These are phyloP conservation scores for Malurus cyaneus DNA, from an alignment of 2,113 vertebrate genomes.

Conservation along the genomic window DNA sequence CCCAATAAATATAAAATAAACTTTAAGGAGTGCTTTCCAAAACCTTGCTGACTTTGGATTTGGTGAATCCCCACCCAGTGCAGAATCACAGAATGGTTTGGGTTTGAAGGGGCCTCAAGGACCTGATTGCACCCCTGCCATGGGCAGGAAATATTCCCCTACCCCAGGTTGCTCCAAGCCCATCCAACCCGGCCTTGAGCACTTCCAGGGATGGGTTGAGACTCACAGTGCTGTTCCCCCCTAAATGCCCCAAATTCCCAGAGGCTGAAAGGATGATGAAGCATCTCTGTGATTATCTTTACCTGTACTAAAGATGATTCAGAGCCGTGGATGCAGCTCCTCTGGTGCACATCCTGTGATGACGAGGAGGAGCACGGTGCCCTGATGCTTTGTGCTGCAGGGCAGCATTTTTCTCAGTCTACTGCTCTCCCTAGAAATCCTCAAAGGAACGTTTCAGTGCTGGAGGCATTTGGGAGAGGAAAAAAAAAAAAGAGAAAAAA, in stretches of 20 bases:
- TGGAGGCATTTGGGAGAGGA: background rate
- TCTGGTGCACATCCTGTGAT: background rate
- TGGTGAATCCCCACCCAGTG: background rate
- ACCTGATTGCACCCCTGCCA: background rate
- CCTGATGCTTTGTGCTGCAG: background rate
- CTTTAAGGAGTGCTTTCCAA: background rate
- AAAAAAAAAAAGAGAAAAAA: background rate
- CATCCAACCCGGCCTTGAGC: background rate
- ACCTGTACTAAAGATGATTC: background rate
- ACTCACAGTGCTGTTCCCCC: background rate
- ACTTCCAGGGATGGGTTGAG: background rate
- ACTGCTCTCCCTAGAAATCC: conserved; percentile 25
- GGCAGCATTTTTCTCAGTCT: conserved; percentile 27
- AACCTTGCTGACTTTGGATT: background rate
- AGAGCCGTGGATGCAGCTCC: background rate
- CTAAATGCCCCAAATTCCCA: background rate
- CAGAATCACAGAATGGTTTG: background rate
- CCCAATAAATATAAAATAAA: background rate
- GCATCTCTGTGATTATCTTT: background rate
- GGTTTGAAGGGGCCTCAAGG: background rate
- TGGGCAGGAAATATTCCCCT: background rate
- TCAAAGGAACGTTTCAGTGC: background rate
- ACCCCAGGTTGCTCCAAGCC: background rate
- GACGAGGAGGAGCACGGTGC: background rate
- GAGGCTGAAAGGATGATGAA: background rate